These are phyloP conservation scores for Drosophila ezoana DNA, from an alignment of 2,888 invertebrate genomes.

Conservation along the genomic window DNA sequence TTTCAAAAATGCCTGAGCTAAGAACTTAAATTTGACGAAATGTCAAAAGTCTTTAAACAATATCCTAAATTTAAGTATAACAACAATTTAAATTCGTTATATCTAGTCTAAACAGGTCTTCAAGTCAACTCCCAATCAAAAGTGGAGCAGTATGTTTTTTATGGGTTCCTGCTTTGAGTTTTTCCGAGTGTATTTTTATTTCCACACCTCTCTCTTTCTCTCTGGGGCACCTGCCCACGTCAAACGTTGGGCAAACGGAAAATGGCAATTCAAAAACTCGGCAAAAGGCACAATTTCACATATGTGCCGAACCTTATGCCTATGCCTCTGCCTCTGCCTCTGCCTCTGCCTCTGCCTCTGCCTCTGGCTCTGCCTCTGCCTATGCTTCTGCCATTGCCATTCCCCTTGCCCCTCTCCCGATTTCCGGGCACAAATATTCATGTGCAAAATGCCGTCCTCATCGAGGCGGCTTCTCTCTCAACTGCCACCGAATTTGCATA, in stretches of 20 bases:
- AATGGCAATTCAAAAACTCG: slow-evolving; percentile 66
- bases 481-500: slow-evolving; percentile 72
- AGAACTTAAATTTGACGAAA: not conserved
- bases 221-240: slow-evolving; percentile 34
- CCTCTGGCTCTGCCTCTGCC: slow-evolving; percentile 1
- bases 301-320: slow-evolving; percentile 51
- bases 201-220: not conserved
- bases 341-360: not conserved
- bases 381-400: not conserved
- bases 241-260: slow-evolving; percentile 59
- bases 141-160: too few relatives aligned
- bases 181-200: slow-evolving; percentile 31
- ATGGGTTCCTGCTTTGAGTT: slow-evolving; percentile 9
- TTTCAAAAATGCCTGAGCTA: too few relatives aligned
- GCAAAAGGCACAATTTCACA: slow-evolving; percentile 68
- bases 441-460: slow-evolving; percentile 66
- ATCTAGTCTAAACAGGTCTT: too few relatives aligned
- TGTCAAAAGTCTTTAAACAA: too few relatives aligned
- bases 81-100: too few relatives aligned
- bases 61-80: too few relatives aligned
- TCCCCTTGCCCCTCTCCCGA: slow-evolving; percentile 7
- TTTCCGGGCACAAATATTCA: slow-evolving; percentile 68
- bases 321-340: slow-evolving; percentile 18
- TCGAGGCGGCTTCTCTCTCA: slow-evolving; percentile 24
- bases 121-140: too few relatives aligned